Percentiles rank a stretch among this genome's conserved stretches.
Evolutionary conservation across 2,113 vertebrate genomes (phyloP).

Genomic region (Megaceryle torquata): DNA sequence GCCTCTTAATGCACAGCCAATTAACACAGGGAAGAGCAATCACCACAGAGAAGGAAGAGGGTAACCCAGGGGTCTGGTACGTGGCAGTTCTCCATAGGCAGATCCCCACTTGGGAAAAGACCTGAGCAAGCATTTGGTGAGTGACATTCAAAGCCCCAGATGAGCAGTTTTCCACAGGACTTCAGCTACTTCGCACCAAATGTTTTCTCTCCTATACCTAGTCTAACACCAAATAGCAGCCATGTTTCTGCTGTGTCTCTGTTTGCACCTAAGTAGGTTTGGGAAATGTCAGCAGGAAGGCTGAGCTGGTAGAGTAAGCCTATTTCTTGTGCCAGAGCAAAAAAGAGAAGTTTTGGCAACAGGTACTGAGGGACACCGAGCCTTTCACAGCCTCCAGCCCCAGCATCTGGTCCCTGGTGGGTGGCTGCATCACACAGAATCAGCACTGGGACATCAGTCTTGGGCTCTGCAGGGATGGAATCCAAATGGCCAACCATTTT

Average conservation of each 20-base stretch:
- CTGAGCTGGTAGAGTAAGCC: not conserved
- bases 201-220: not conserved
- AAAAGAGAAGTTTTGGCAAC: not conserved
- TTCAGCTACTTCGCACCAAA: not conserved
- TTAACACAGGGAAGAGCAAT: not conserved
- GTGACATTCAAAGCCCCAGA: not conserved
- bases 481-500: not conserved
- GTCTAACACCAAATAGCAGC: not conserved
- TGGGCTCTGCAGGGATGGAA: not conserved
- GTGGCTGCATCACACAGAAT: not conserved
- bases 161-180: not conserved
- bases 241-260: not conserved
- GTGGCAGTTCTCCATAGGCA: not conserved
- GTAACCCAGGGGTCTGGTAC: not conserved
- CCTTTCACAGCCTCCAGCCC: not conserved
- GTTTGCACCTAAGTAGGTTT: not conserved
- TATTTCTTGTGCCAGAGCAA: not conserved
- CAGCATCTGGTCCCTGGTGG: not conserved
- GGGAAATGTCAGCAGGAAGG: not conserved
- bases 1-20: not conserved
- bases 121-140: not conserved
- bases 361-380: not conserved
- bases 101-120: not conserved
- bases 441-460: not conserved
- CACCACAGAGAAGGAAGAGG: not conserved